A percentile compares a stretch with the other conserved stretches of the same genome.
These are phyloP conservation scores for Muschampia plurimacula DNA, from an alignment of 2,888 invertebrate species.

Conservation along the genomic window DNA sequence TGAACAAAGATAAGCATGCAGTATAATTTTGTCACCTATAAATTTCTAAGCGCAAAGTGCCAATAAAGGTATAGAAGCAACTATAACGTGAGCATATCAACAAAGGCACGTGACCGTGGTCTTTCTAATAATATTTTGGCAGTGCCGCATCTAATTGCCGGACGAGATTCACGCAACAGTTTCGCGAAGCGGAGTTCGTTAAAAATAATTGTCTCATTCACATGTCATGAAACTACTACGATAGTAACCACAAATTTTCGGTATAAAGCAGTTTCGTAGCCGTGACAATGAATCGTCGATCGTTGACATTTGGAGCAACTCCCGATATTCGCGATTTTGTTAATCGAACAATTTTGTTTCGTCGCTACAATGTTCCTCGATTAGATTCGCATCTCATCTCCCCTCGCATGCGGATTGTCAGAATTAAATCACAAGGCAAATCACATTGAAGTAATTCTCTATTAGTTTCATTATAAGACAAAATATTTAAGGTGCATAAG, in stretches of 20 bases:
- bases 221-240: conserved; percentile 72
- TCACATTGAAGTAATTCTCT: conserved; percentile 7
- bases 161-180: conserved; percentile 56
- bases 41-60: conserved; percentile 31
- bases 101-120: conserved; percentile 51
- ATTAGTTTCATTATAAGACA: not conserved
- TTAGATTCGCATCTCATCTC: conserved; percentile 2
- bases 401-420: not conserved
- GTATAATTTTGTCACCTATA: conserved; percentile 19
- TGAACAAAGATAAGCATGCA: not conserved
- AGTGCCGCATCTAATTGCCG: conserved; percentile 53
- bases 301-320: conserved; percentile 44
- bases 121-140: conserved; percentile 68
- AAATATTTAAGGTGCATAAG: not conserved
- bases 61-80: conserved; percentile 36
- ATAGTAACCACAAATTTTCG: conserved; percentile 81
- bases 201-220: conserved; percentile 84
- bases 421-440: conserved; percentile 13
- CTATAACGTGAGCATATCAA: conserved; percentile 45
- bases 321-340: conserved; percentile 25
- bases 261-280: conserved; percentile 72
- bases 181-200: conserved; percentile 61
- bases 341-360: conserved; percentile 13
- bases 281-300: conserved; percentile 70
- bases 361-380: conserved; percentile 11